Percentiles rank a stretch among this genome's conserved stretches.
Conservation (phyloP, 1,140 invertebrate species). For the Brachionus angularis region DNA sequence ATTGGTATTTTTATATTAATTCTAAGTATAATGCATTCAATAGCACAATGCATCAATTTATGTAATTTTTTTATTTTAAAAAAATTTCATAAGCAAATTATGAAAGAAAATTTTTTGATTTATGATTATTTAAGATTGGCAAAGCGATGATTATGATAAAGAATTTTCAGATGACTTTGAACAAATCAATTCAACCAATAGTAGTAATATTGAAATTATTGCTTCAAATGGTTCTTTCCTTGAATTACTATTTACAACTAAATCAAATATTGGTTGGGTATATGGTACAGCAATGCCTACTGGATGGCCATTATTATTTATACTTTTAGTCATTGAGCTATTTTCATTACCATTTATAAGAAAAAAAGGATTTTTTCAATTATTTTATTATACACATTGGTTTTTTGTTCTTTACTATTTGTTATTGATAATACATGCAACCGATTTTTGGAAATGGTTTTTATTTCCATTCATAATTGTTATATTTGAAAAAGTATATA, state of each 20-base stretch:
- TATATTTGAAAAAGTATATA: conserved; percentile 28
- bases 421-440: conserved; percentile 76
- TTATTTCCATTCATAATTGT: neutral
- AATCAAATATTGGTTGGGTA: conserved; percentile 67
- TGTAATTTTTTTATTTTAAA: conserved; percentile 59
- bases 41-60: conserved; percentile 79
- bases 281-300: conserved; percentile 73
- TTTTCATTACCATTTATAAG: conserved; percentile 81
- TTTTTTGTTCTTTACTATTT: conserved; percentile 85
- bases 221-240: conserved; percentile 61
- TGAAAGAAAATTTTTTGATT: neutral
- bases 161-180: neutral
- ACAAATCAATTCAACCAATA: neutral
- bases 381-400: conserved; percentile 91
- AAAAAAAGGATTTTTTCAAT: conserved; percentile 81
- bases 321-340: conserved; percentile 73
- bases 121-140: conserved; percentile 31
- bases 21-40: conserved; percentile 72
- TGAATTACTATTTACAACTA: conserved; percentile 73
- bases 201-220: neutral
- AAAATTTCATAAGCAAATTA: neutral
- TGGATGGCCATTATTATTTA: conserved; percentile 70
- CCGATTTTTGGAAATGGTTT: conserved; percentile 65
- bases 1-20: conserved; percentile 74
- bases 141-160: conserved; percentile 4